phyloP scores from a whole-genome alignment of 1,140 invertebrate species.

The Drosophila elegans region DNA sequence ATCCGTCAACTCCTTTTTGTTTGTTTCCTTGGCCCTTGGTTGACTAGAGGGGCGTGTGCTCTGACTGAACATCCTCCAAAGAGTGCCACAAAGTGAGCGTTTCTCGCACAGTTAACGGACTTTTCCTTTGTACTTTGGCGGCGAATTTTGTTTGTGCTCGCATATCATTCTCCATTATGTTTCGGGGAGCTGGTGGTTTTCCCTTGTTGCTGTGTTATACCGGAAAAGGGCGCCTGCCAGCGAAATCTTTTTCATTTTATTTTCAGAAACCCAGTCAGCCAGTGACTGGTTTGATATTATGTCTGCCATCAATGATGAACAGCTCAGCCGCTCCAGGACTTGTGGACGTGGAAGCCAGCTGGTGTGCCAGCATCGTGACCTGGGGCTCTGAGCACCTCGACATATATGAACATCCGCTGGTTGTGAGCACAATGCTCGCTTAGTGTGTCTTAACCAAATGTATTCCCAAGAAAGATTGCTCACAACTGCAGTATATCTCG shows the following conservation, averaged over 20 bases:
- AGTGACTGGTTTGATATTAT: too few relatives aligned
- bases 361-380: background rate
- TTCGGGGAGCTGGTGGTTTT: constrained; percentile 3
- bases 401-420: background rate
- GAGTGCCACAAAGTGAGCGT: constrained; percentile 64
- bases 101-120: constrained; percentile 67
- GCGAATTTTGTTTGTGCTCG: constrained; percentile 50
- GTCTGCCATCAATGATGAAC: too few relatives aligned
- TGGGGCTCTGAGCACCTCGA: constrained; percentile 7
- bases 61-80: constrained; percentile 53
- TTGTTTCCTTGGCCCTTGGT: constrained; percentile 10
- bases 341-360: background rate
- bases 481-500: constrained; percentile 1
- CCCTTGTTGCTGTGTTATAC: constrained; percentile 1
- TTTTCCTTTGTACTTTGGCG: constrained; percentile 39
- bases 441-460: constrained; percentile 5
- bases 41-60: constrained; percentile 12
- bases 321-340: too few relatives aligned
- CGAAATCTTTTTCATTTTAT: constrained; percentile 10
- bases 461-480: constrained; percentile 13
- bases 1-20: constrained; percentile 15
- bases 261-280: background rate
- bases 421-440: background rate
- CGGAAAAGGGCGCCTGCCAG: background rate
- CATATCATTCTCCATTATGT: constrained; percentile 24